These are phyloP conservation scores for Ditylenchus dipsaci DNA, from an alignment of 1,140 invertebrate genomes.

Conservation along the genomic window DNA sequence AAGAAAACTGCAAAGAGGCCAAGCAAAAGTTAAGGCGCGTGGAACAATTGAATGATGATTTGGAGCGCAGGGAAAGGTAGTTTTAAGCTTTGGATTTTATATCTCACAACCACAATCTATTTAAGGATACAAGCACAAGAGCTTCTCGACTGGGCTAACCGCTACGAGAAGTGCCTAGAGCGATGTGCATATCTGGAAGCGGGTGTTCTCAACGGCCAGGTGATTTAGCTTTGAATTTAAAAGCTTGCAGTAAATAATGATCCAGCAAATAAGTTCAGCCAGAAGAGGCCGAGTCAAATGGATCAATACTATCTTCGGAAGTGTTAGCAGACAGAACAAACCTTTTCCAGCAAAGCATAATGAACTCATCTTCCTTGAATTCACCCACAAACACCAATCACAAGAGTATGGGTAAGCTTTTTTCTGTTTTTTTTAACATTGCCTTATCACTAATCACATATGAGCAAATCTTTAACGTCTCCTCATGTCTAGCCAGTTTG, in stretches of 20 bases:
- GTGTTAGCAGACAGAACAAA: not conserved
- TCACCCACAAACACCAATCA: not conserved
- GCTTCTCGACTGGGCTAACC: conserved; percentile 17
- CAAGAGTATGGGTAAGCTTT: not conserved
- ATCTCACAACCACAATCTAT: not conserved
- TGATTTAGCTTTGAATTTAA: not conserved
- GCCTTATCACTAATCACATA: not conserved
- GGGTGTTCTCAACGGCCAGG: conserved; percentile 1
- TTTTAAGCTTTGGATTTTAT: not conserved
- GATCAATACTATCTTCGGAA: not conserved
- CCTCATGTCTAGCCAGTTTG: too few relatives aligned
- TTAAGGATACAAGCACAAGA: conserved; percentile 27
- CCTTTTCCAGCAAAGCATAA: not conserved
- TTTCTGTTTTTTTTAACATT: not conserved
- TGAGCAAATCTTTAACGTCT: too few relatives aligned
- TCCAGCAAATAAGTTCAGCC: too few relatives aligned
- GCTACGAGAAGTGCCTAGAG: conserved; percentile 29
- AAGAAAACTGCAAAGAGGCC: conserved; percentile 9
- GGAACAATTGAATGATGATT: conserved; percentile 24
- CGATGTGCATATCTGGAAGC: conserved; percentile 25
- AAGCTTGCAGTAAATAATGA: not conserved
- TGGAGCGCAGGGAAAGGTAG: conserved; percentile 24
- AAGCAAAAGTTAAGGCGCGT: conserved; percentile 19
- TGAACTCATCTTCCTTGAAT: not conserved
- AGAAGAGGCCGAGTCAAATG: not conserved